Evolutionary conservation across 2,888 invertebrate genomes (phyloP).

Genomic region (Hesperia comma): DNA sequence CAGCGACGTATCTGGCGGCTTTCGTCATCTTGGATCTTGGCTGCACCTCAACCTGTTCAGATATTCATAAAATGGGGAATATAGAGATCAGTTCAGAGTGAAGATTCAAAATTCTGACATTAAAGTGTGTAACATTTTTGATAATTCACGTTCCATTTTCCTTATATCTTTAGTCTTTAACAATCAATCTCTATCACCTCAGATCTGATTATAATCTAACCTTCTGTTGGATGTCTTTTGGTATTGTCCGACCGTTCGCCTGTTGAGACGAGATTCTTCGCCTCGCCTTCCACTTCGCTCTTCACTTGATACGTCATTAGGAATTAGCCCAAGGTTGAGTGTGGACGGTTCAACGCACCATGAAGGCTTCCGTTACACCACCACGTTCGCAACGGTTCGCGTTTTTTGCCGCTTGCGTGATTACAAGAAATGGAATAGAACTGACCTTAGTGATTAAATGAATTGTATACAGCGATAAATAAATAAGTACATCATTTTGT

Average conservation of each 20-base stretch:
- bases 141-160: constrained; percentile 4
- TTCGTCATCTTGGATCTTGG: too few relatives aligned
- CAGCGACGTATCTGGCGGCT: too few relatives aligned
- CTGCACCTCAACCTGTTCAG: too few relatives aligned
- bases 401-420: constrained; percentile 4
- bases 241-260: neutral
- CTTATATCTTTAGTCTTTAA: neutral
- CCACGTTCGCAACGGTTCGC: constrained; percentile 40
- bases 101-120: too few relatives aligned
- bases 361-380: constrained; percentile 48
- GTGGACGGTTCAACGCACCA: constrained; percentile 44
- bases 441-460: too few relatives aligned
- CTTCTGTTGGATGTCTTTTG: constrained; percentile 1
- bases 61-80: too few relatives aligned
- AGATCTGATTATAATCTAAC: constrained; percentile 6
- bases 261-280: constrained; percentile 5
- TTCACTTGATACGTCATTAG: constrained; percentile 29
- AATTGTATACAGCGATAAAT: too few relatives aligned
- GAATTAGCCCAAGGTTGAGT: constrained; percentile 47
- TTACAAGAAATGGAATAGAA: neutral
- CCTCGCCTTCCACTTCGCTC: neutral
- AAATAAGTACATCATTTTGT: too few relatives aligned
- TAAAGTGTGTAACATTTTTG: neutral
- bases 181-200: neutral
- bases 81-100: too few relatives aligned